Conservation (phyloP, 2,113 vertebrate species). For the Malaclemys terrapin region DNA sequence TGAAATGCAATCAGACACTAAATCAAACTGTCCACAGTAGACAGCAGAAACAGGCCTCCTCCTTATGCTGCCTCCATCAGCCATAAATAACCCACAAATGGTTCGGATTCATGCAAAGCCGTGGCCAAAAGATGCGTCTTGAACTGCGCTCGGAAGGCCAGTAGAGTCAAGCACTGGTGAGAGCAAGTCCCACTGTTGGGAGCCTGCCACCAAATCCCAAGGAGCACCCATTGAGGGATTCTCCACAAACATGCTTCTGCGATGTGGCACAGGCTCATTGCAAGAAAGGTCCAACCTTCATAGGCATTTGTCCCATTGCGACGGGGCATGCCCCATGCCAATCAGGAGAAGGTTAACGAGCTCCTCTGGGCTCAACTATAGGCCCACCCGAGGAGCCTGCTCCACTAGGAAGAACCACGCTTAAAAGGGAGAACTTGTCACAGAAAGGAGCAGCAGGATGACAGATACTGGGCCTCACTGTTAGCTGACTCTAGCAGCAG, state of each 20-base stretch:
- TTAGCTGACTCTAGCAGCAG: background rate
- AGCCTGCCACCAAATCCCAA: background rate
- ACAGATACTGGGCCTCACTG: background rate
- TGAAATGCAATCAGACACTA: constrained; percentile 69
- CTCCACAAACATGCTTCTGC: background rate
- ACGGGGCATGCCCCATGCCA: background rate
- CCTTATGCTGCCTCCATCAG: constrained; percentile 3
- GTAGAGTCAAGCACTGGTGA: background rate
- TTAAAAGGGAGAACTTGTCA: background rate
- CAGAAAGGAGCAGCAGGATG: background rate
- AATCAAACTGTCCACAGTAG: constrained; percentile 61
- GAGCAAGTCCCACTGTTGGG: background rate
- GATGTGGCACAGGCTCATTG: background rate
- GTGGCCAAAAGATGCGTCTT: background rate
- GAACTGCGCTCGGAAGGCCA: background rate
- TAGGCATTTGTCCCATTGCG: background rate
- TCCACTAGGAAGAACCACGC: background rate
- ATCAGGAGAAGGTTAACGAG: background rate
- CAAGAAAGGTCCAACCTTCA: background rate
- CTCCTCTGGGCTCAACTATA: background rate
- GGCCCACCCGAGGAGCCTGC: background rate
- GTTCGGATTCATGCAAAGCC: background rate
- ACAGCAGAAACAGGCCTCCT: constrained; percentile 15
- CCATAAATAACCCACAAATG: constrained; percentile 1
- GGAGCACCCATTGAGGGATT: background rate